phyloP scores from a whole-genome alignment of 2,113 vertebrate species.

The Oophaga pumilio region DNA sequence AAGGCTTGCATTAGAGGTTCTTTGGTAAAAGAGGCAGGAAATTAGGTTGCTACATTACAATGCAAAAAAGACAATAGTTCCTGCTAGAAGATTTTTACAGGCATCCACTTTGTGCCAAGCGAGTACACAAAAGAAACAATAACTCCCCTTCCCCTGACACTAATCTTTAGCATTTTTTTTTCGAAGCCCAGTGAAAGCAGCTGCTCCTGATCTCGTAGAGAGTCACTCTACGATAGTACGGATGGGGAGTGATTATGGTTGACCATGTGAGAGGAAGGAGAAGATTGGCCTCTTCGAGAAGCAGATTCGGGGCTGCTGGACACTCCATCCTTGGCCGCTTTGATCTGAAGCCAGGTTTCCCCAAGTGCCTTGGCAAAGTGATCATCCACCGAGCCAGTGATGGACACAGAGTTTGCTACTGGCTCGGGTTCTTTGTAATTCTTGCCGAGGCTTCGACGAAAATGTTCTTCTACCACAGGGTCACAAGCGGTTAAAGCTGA shows the following conservation, averaged over 20 bases:
- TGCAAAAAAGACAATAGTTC: conserved; percentile 68
- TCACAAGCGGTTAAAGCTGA: conserved; percentile 85
- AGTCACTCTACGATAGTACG: conserved; percentile 80
- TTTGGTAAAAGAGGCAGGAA: conserved; percentile 92
- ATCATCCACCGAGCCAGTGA: conserved; percentile 96
- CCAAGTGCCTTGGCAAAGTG: conserved; percentile 98
- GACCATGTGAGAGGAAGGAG: conserved; percentile 90
- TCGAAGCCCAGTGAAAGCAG: conserved; percentile 80
- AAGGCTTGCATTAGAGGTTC: conserved; percentile 83
- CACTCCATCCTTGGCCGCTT: conserved; percentile 87
- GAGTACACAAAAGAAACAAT: conserved; percentile 72
- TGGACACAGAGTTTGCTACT: conserved; percentile 92
- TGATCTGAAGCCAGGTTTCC: conserved; percentile 96
- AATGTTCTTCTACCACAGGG: conserved; percentile 97
- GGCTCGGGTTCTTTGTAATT: conserved; percentile 97
- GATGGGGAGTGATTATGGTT: conserved; percentile 95
- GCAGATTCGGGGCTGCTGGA: conserved; percentile 82
- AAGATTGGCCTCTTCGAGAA: conserved; percentile 77
- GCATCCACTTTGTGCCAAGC: conserved; percentile 75
- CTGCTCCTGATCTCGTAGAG: conserved; percentile 60
- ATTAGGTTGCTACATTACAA: conserved; percentile 71
- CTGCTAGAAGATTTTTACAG: conserved; percentile 71
- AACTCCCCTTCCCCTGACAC: conserved; percentile 66
- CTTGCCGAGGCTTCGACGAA: conserved; percentile 96
- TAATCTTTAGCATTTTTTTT: conserved; percentile 69